A percentile compares a stretch with the other conserved stretches of the same genome.
These are phyloP conservation scores for Urocynchramus pylzowi DNA, from an alignment of 2,113 vertebrate genomes.

Conservation along the genomic window DNA sequence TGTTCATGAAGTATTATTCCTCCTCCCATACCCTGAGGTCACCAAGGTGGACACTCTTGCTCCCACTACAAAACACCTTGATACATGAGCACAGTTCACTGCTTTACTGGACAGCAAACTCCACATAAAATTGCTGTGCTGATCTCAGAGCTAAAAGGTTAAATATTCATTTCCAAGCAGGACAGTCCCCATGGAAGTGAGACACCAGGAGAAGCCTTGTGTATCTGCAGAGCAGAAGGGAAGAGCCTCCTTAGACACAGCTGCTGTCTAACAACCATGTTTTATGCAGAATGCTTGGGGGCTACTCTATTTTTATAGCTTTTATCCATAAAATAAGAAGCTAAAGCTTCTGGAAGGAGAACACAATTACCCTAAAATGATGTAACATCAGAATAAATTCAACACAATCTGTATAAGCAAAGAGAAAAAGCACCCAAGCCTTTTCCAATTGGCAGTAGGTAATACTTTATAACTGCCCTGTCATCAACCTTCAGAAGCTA, in stretches of 20 bases:
- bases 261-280: neutral
- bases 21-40: neutral
- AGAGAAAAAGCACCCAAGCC: neutral
- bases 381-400: constrained; percentile 20
- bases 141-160: neutral
- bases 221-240: neutral
- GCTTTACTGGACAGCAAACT: neutral
- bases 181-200: neutral
- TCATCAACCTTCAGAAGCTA: neutral
- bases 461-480: neutral
- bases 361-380: constrained; percentile 1
- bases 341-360: constrained; percentile 24
- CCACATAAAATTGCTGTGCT: neutral
- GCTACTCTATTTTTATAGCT: constrained; percentile 31
- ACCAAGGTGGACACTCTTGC: neutral
- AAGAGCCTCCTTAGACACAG: neutral
- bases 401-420: neutral
- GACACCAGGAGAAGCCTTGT: neutral
- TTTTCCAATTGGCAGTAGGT: neutral
- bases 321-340: neutral
- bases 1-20: neutral
- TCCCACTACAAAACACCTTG: neutral
- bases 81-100: neutral
- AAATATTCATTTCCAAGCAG: neutral
- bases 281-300: constrained; percentile 8